Conservation (phyloP, 2,888 invertebrate species). For the Ferdinandea cuprea region DNA sequence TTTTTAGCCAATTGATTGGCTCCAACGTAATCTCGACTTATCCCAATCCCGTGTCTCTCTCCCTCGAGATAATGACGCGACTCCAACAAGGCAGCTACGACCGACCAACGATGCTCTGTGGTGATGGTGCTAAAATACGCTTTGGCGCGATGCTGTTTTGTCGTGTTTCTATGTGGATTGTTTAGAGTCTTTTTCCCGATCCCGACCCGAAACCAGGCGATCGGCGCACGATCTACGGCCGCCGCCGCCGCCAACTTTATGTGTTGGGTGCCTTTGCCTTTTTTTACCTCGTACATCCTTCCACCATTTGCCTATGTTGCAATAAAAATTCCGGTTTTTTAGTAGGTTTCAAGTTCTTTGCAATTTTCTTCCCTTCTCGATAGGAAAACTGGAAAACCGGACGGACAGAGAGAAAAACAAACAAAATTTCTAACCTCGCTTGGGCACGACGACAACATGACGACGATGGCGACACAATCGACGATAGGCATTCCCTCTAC, state of each 20-base stretch:
- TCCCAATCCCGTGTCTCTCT: constrained; percentile 64
- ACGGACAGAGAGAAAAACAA: constrained; percentile 64
- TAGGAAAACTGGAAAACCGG: constrained; percentile 54
- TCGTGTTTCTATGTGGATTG: constrained; percentile 32
- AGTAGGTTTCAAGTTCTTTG: constrained; percentile 74
- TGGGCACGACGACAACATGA: constrained; percentile 22
- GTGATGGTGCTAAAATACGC: constrained; percentile 70
- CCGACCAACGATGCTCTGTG: constrained; percentile 31
- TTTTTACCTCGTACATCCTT: too few species aligned
- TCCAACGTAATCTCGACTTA: constrained; percentile 74
- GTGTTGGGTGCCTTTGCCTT: constrained; percentile 39
- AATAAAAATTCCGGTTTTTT: constrained; percentile 68
- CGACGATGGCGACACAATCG: constrained; percentile 51
- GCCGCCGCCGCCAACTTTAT: constrained; percentile 65
- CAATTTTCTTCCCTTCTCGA: constrained; percentile 56
- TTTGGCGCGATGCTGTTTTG: constrained; percentile 45
- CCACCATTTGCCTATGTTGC: constrained; percentile 59
- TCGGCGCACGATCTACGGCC: constrained; percentile 39
- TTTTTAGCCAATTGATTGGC: constrained; percentile 75
- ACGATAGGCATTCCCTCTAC: constrained; percentile 57
- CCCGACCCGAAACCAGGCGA: constrained; percentile 64
- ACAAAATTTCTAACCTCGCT: constrained; percentile 59
- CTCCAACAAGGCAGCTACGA: constrained; percentile 9
- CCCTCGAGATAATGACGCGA: constrained; percentile 59
- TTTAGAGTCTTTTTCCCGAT: constrained; percentile 19